phyloP scores from a whole-genome alignment of 2,797 vertebrate genomes.

The Urosaurus nigricauda region DNA sequence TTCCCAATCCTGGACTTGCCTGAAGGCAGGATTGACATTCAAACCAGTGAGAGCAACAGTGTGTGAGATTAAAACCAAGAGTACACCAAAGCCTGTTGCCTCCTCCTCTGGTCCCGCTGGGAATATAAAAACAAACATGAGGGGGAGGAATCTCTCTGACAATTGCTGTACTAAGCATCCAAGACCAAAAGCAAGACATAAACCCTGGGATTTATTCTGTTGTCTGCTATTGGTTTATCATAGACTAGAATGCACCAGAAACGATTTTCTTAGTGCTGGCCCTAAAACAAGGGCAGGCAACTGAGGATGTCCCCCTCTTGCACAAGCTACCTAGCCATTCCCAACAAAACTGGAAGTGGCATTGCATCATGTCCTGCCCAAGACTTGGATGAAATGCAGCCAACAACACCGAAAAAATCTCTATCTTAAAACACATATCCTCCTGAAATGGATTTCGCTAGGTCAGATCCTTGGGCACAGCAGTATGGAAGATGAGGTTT shows the following conservation, averaged over 20 bases:
- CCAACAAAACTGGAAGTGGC: no score
- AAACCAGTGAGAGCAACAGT: not conserved
- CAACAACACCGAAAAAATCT: no score
- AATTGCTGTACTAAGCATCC: not conserved
- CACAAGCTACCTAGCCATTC: no score
- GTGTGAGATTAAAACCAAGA: conserved; percentile 29
- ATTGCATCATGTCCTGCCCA: no score
- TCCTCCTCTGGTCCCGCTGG: no score
- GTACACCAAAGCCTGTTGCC: not conserved
- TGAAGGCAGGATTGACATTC: conserved; percentile 40
- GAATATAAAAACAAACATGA: not conserved
- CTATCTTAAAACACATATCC: not conserved
- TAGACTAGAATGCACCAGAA: no score
- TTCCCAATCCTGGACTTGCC: conserved; percentile 5
- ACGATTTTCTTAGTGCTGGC: not conserved
- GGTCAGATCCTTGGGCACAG: not conserved
- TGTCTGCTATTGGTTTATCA: not conserved
- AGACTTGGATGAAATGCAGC: not conserved
- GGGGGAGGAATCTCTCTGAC: not conserved
- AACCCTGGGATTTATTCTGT: not conserved
- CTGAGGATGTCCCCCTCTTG: no score
- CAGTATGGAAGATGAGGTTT: not conserved
- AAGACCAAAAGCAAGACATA: not conserved
- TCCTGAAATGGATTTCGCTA: not conserved
- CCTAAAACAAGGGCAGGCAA: not conserved